A percentile compares a stretch with the other conserved stretches of the same genome.
These are phyloP conservation scores for Odontamblyopus lacepedii DNA, from an alignment of 2,797 vertebrate species.

Conservation along the genomic window DNA sequence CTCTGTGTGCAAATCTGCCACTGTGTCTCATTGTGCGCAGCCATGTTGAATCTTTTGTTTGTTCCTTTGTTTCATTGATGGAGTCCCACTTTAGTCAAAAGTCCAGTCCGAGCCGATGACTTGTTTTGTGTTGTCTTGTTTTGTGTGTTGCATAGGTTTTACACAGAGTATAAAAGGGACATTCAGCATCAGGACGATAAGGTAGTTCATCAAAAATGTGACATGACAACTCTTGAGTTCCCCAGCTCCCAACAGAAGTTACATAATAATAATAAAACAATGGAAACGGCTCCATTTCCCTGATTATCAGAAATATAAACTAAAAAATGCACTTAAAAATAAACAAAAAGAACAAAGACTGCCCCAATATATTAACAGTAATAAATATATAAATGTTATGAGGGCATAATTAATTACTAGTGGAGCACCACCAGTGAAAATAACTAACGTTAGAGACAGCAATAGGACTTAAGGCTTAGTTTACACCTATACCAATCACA, in stretches of 20 bases:
- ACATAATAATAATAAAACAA: conserved; percentile 73
- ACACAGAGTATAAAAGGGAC: conserved; percentile 75
- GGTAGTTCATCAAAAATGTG: conserved; percentile 77
- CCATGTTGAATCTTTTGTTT: conserved; percentile 61
- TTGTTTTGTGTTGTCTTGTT: conserved; percentile 64
- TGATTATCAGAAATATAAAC: conserved; percentile 85
- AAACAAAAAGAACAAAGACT: conserved; percentile 68
- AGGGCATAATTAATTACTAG: conserved; percentile 72
- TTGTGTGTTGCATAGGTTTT: conserved; percentile 80
- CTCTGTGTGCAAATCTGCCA: conserved; percentile 65
- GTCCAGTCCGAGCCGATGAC: conserved; percentile 70
- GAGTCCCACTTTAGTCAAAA: conserved; percentile 73
- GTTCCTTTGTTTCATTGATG: conserved; percentile 79
- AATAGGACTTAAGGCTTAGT: conserved; percentile 79
- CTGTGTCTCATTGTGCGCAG: conserved; percentile 72
- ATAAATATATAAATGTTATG: conserved; percentile 79
- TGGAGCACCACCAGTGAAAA: conserved; percentile 58
- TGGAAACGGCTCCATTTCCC: conserved; percentile 94
- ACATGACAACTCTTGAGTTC: conserved; percentile 78
- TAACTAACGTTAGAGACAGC: conserved; percentile 79
- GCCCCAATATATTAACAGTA: conserved; percentile 77
- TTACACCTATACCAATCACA: conserved; percentile 75
- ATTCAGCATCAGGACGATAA: conserved; percentile 89
- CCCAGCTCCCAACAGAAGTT: conserved; percentile 85
- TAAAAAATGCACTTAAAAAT: conserved; percentile 70